Base-by-base conservation (phyloP, 1,140 invertebrate genomes). In the Heterodera carotae region DNA sequence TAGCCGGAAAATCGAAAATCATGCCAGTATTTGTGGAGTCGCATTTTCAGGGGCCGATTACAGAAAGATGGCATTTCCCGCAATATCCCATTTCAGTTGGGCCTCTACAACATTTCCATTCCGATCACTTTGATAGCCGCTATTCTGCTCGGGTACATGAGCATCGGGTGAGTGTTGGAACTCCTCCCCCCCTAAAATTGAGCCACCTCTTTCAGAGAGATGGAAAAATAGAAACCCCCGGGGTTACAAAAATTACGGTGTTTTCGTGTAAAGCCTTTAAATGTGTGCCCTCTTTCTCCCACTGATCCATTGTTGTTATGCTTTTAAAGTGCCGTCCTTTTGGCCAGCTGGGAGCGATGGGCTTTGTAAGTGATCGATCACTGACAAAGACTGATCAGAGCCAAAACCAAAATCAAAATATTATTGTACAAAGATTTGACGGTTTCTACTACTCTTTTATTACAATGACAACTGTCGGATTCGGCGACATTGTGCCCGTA, bases 401-500 rank as follows among this genome's bases (percentile, higher is more conserved):
- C 48, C 48, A 56, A n/a, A n/a, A 22, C 22, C 22, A 56, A 2
- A 22, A 22, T 56, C 12, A 22, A 15, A 22, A 53, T n/a, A n/a
- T n/a, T n/a, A n/a, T n/a, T n/a, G n/a, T n/a, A n/a, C n/a, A 56
- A 56, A 56, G 48, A 18, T 74, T 74, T 27, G 72, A 74, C 27
- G 72, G 72, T 18, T 74, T 74, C 27, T 74, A 74, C 64, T 74
- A 85, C 73, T 84, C 84, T 2, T 87, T 88, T 56, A 87, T 87
- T 56, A 88, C 86, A 48, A 86, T 86, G 85, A 86, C 85, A 25
- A 86, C 85, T 2, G 85, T 87, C 62, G 85, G 85, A 33, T 87
- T 87, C 62, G 85, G 85, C 2, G 85, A 87, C 67, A 83, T 87
- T 53, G 86, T 88, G 15, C 85, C 85, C 18, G 64, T 81, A 25